These are phyloP conservation scores for Tinea pellionella DNA, from an alignment of 2,888 invertebrate genomes.

Conservation along the genomic window DNA sequence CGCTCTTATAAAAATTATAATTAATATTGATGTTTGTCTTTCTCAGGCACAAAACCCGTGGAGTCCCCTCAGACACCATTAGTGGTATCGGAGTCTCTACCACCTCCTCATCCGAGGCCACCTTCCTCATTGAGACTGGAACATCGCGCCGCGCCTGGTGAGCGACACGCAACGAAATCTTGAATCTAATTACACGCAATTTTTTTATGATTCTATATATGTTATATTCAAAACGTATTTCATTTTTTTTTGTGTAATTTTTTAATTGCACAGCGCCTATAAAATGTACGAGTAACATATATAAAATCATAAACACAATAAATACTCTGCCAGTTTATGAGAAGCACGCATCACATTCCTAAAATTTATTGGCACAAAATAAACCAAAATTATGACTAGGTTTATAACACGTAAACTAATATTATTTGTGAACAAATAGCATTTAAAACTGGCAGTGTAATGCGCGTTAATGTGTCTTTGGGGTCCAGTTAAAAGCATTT, in stretches of 20 bases:
- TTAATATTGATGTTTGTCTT: not conserved
- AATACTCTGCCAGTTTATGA: not conserved
- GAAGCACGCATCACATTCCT: not conserved
- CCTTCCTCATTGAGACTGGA: constrained; percentile 67
- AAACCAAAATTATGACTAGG: not conserved
- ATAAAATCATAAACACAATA: not conserved
- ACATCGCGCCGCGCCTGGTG: constrained; percentile 67
- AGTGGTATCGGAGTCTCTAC: constrained; percentile 62
- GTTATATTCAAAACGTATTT: constrained; percentile 10
- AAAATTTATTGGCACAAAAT: not conserved
- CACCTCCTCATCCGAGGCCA: constrained; percentile 57
- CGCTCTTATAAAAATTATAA: not conserved
- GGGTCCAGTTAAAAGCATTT: too few species aligned
- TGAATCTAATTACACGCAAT: constrained; percentile 2
- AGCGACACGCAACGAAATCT: constrained; percentile 39
- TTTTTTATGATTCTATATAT: not conserved
- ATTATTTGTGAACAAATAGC: not conserved
- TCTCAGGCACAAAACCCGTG: constrained; percentile 77
- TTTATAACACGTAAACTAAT: not conserved
- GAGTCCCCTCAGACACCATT: constrained; percentile 88
- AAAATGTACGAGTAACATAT: not conserved
- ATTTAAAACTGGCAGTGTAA: not conserved
- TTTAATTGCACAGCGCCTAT: too few species aligned
- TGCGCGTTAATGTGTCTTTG: too few species aligned
- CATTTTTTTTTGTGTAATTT: not conserved